These are phyloP conservation scores for Melanostoma mellinum DNA, from an alignment of 2,888 invertebrate genomes.

Conservation along the genomic window DNA sequence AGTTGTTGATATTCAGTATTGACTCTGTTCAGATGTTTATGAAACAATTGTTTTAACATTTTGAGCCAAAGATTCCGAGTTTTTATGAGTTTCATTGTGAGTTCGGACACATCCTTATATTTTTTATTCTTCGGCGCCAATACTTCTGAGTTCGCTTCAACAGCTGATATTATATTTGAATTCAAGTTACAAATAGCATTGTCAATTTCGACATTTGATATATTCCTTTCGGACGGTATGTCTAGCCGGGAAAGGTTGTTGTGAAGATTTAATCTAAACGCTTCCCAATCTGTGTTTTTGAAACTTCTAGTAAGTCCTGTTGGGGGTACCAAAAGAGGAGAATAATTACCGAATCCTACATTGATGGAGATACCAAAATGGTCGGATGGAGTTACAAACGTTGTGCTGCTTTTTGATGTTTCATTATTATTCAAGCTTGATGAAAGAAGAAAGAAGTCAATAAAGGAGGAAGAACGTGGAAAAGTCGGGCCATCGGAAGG, in stretches of 20 bases:
- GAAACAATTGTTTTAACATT: slow-evolving; percentile 10
- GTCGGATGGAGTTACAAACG: neutral
- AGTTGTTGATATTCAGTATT: neutral
- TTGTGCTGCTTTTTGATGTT: neutral
- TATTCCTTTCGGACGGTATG: neutral
- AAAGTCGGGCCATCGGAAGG: too few species aligned
- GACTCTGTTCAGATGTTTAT: neutral
- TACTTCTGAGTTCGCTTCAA: slow-evolving; percentile 1
- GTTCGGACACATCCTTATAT: slow-evolving; percentile 4
- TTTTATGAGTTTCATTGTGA: slow-evolving; percentile 14
- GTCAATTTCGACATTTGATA: slow-evolving; percentile 1
- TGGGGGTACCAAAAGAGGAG: slow-evolving; percentile 1
- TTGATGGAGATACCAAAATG: neutral
- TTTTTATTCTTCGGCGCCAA: slow-evolving; percentile 1
- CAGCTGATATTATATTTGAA: neutral
- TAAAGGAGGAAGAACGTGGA: too few species aligned
- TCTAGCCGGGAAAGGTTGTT: slow-evolving; percentile 4
- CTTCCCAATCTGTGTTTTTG: neutral
- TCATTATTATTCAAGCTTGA: too few species aligned
- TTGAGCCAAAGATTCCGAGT: neutral
- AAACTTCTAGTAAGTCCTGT: neutral
- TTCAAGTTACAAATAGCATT: neutral
- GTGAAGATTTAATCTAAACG: neutral
- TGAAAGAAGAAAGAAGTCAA: too few species aligned
- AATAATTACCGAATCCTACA: neutral